Percentiles rank a stretch among this genome's conserved stretches.
These are phyloP conservation scores for Umimayanthus kanabou DNA, from an alignment of 92 coral and sea anemone species.

Conservation along the genomic window DNA sequence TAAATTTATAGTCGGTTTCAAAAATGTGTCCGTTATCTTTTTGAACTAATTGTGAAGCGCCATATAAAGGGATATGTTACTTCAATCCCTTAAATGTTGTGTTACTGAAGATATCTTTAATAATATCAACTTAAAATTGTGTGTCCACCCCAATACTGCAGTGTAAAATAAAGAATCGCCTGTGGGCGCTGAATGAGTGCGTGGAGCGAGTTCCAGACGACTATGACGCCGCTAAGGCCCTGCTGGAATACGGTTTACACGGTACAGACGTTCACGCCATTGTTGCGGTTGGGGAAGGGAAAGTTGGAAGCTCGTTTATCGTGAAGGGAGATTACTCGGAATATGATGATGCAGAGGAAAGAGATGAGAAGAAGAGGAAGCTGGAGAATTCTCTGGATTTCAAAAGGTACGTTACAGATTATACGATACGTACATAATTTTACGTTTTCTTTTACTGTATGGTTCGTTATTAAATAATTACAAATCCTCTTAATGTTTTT, in stretches of 20 bases:
- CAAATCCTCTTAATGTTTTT: no score
- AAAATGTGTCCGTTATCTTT: no score
- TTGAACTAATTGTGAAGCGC: no score
- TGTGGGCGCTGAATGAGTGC: constrained; percentile 97
- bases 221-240: constrained; percentile 87
- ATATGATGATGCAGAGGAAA: constrained; percentile 50
- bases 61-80: no score
- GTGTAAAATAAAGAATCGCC: constrained; percentile 96
- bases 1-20: no score
- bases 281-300: constrained; percentile 66
- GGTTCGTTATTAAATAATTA: no score
- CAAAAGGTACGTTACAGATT: constrained; percentile 52
- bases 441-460: no score
- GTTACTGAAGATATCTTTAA: no score
- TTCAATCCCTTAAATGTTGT: no score
- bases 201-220: constrained; percentile 95
- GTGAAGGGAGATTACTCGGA: constrained; percentile 56
- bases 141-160: not conserved
- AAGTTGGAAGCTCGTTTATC: constrained; percentile 73
- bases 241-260: constrained; percentile 88
- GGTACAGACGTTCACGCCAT: constrained; percentile 86
- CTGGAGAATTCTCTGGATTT: constrained; percentile 76
- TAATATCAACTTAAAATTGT: no score
- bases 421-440: no score
- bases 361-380: constrained; percentile 52